These are phyloP conservation scores for Aegithalos caudatus DNA, from an alignment of 2,113 vertebrate species.

Conservation along the genomic window DNA sequence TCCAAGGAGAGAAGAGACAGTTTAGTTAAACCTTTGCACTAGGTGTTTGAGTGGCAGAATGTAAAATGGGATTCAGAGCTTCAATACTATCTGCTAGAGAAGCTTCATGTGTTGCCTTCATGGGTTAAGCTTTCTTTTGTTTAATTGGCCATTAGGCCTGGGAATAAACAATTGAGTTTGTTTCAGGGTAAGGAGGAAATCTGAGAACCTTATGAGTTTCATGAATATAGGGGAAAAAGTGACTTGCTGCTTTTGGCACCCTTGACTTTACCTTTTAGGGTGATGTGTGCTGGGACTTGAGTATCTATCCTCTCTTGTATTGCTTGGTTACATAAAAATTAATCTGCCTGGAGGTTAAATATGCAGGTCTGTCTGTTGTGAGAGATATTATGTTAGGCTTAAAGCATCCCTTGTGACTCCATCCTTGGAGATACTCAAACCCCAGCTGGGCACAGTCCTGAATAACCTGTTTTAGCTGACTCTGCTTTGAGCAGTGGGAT, in stretches of 20 bases:
- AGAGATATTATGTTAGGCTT: neutral
- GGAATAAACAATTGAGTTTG: neutral
- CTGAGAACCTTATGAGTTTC: neutral
- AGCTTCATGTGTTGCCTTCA: neutral
- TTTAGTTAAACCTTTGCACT: neutral
- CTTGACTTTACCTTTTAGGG: slow-evolving; percentile 21
- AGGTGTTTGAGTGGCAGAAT: neutral
- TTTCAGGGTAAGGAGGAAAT: neutral
- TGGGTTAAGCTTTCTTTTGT: neutral
- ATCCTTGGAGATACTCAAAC: neutral
- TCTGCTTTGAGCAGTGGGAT: neutral
- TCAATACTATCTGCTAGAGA: neutral
- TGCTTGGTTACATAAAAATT: neutral
- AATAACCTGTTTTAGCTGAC: slow-evolving; percentile 1
- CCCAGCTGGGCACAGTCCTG: neutral
- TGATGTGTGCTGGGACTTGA: neutral
- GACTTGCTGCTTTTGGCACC: slow-evolving; percentile 16
- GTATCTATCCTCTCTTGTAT: neutral
- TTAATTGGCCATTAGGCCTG: neutral
- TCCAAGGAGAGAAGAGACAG: neutral
- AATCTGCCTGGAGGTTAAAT: slow-evolving; percentile 19
- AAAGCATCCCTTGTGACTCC: neutral
- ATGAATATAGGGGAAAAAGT: neutral
- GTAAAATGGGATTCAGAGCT: neutral
- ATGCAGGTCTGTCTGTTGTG: neutral